Evolutionary conservation across 2,888 invertebrate species (phyloP).

Genomic region (Drosophila austrosaltans): DNA sequence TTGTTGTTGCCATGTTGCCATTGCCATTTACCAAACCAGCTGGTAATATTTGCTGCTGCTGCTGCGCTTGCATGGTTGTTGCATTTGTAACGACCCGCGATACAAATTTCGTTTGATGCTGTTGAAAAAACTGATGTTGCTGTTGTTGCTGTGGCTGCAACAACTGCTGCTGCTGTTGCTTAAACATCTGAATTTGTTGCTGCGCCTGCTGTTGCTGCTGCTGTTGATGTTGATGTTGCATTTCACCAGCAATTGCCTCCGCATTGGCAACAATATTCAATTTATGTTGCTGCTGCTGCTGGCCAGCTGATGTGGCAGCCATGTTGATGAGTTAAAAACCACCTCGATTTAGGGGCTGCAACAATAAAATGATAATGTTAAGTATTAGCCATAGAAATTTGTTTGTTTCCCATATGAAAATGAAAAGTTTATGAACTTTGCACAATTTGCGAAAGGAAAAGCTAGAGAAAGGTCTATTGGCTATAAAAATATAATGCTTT

Average conservation of each 20-base stretch:
- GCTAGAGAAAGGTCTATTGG: too few relatives aligned
- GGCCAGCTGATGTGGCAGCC: conserved; percentile 84
- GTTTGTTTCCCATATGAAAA: too few relatives aligned
- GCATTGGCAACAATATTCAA: conserved; percentile 70
- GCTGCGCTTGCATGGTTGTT: conserved; percentile 67
- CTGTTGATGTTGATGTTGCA: conserved; percentile 63
- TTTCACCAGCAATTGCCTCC: conserved; percentile 63
- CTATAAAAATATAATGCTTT: too few relatives aligned
- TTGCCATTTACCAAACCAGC: conserved; percentile 79
- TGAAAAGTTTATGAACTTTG: too few relatives aligned
- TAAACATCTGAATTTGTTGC: conserved; percentile 66
- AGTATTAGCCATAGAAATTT: conserved; percentile 12
- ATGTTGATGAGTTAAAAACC: conserved; percentile 70
- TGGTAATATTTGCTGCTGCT: conserved; percentile 70
- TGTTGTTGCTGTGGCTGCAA: conserved; percentile 50
- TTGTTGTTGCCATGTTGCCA: conserved; percentile 63
- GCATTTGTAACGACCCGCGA: conserved; percentile 76
- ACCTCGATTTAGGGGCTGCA: conserved; percentile 57
- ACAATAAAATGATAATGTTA: conserved; percentile 17
- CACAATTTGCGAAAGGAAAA: too few relatives aligned
- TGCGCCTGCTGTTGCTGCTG: conserved; percentile 64
- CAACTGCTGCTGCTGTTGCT: conserved; percentile 61
- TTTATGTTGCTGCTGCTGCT: conserved; percentile 79
- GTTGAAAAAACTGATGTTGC: conserved; percentile 56
- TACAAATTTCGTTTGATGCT: conserved; percentile 72